Base-by-base conservation (phyloP, 2,888 invertebrate species). In the Oscheius onirici region DNA sequence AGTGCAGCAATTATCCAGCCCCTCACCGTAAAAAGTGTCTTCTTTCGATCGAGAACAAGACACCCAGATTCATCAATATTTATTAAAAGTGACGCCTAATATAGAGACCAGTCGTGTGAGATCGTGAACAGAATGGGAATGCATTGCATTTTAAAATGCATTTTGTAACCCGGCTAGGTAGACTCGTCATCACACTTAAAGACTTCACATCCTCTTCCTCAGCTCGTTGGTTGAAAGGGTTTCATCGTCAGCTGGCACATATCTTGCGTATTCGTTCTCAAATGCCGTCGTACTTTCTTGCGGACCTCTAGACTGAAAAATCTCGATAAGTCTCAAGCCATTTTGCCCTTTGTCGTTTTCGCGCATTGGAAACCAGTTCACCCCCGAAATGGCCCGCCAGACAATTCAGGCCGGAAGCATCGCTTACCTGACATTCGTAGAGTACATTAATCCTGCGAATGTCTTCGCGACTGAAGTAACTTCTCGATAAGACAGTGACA, bases 401-500 rank as follows among this genome's bases (percentile, higher is more conserved):
- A 57, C 28, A 57, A 57, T 40, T 57, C 34, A 57, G 57, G 57
- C 22, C 20, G 20, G 49, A 49, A 34, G 20, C n/a, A 46, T 46
- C 55, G 24, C 63, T 63, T 28, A 70, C 70, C 54, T 67, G 57
- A 57, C 79, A 79, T n/a, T 74, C 71, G 71, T 79, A 79, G n/a
- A 79, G 68, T n/a, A 66, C 63, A 57, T 79, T 79, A 67, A 79
- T 71, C 46, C 77, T 61, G 13, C 55, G 57, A 55, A 77, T 79
- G 44, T 79, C 79, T n/a, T 69, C 58, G 15, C 74, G 24, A 11
- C 73, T 74, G 74, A 79, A 79, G 43, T 74, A 68, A 40, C 63
- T 66, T 54, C 79, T 61, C 43, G 65, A 51, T 17, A 71, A 60
- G 71, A 76, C 74, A 54, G 75, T 74, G 41, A 79, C 72, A 24